Base-by-base conservation (phyloP, 2,797 vertebrate species). In the Caiman crocodilus region DNA sequence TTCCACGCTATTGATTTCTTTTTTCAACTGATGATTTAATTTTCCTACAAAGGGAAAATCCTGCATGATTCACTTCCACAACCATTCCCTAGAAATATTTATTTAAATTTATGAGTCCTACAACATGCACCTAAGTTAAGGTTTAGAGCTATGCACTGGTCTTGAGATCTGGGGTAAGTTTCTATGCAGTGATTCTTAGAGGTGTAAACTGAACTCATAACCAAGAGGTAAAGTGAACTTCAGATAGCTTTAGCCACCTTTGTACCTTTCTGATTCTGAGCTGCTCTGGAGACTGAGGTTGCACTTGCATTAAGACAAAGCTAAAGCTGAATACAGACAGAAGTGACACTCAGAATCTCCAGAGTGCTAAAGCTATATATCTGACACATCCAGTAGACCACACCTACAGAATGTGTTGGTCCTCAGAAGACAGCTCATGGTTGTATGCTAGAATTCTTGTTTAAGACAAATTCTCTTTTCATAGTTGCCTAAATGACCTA, bases 41-140 rank as follows among this genome's bases (percentile, higher is more conserved):
- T 92, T 89, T 94, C 50, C 65, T 96, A 83, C 90, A 64, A 78
- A 89, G 65, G 58, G 79, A 90, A 90, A 90, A 91, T 65, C 85
- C 74, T 59, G 80, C 76, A 59, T 88, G 78, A 95, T 80, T 90
- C 90, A 71, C 84, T 16, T 55, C 13, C 25, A 77, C 2, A 55
- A 94, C 30, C 23, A 3, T 56, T 90, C 85, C 81, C 15, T 5
- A 79, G 61, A 26, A 76, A 79, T 35, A 81, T 4, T 73, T 90
- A 87, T 74, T 82, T 84, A 80, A 87, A 56, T 87, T 88, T 87
- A 92, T n/a, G 77, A 85, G 90, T 94, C 81, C 79, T 74, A 87
- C 69, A 88, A 80, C 58, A 76, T 30, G 79, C 67, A 32, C 59
- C 57, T 42, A 20, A 80, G 14, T 25, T n/a, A 71, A 81, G 76